phyloP scores from a whole-genome alignment of 1,140 invertebrate species.

The Caenorhabditis briggsae region DNA sequence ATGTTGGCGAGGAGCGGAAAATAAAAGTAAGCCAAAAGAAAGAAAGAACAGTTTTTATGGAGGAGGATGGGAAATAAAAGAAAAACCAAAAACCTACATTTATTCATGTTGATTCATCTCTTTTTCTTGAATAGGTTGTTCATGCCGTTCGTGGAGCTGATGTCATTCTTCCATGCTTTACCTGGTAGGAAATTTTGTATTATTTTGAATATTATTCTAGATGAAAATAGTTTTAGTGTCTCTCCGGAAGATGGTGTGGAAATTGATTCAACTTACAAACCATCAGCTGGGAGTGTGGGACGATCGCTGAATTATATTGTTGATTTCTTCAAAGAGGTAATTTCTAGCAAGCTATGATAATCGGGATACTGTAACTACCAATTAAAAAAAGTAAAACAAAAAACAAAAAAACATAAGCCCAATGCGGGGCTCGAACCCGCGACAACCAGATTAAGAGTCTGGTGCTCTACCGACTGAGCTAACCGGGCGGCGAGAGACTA shows the following conservation, averaged over 20 bases:
- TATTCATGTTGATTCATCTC: background rate
- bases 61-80: background rate
- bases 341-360: background rate
- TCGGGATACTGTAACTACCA: too few relatives aligned
- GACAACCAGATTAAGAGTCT: conserved; percentile 78
- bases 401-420: conserved; percentile 64
- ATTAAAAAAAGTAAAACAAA: too few relatives aligned
- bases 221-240: conserved; percentile 24
- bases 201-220: background rate
- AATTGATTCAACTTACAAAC: conserved; percentile 59
- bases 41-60: conserved; percentile 1
- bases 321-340: conserved; percentile 50
- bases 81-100: background rate
- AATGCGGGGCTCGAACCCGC: conserved; percentile 77
- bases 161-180: conserved; percentile 57
- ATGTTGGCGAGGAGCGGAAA: conserved; percentile 18
- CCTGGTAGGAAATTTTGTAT: conserved; percentile 19
- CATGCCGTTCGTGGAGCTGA: conserved; percentile 51
- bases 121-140: conserved; percentile 27
- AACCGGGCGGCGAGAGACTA: too few relatives aligned
- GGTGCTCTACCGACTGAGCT: conserved; percentile 75
- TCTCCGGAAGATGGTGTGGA: conserved; percentile 59
- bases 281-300: conserved; percentile 24
- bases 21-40: conserved; percentile 8
- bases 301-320: conserved; percentile 34